Evolutionary conservation across 1,140 invertebrate genomes (phyloP), one percentile per base, ranked within the genome.

Genomic region (Popillia japonica): DNA sequence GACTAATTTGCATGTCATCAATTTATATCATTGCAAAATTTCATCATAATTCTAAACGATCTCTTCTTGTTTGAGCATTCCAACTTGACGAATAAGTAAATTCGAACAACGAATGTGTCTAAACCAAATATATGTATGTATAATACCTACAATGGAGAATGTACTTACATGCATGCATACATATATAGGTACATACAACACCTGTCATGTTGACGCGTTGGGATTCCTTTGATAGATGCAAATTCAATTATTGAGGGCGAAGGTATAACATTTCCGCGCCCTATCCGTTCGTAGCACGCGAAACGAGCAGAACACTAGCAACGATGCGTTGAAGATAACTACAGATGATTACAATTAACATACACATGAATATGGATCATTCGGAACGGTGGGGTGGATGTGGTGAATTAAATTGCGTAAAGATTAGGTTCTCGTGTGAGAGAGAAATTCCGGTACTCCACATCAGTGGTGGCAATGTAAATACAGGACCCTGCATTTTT

Each of bases 311-410:
- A 55, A 55, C 14, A 55, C n/a, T 17, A 55, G 14, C 17, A 55
- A n/a, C 48, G 17, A 34, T 4, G 27, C 27, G 27, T 34, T 34
- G 27, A 34, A 34, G 48, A 14, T 55, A 55, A 55, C 48, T 55
- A 55, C 48, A 17, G 48, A 55, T 55, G 48, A 55, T 55, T 17
- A 55, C 48, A 55, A 55, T 55, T 55, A 55, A 55, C 48, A 17
- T 17, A 0, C 2, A 17, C 48, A 55, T 55, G 48, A 55, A 55
- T 55, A 55, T 55, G 48, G 48, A 55, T n/a, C 48, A 0, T 55
- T 55, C 48, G 14, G 48, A 14, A 20, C n/a, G 1, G 27, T 34
- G 48, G 48, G 48, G 14, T 55, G 11, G 48, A 55, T 17, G 14
- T 1, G 11, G 14, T 55, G 48, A 17, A 17, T 6, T 55, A n/a